phyloP scores from a whole-genome alignment of 2,797 vertebrate genomes.

The Sebastes hubbsi region DNA sequence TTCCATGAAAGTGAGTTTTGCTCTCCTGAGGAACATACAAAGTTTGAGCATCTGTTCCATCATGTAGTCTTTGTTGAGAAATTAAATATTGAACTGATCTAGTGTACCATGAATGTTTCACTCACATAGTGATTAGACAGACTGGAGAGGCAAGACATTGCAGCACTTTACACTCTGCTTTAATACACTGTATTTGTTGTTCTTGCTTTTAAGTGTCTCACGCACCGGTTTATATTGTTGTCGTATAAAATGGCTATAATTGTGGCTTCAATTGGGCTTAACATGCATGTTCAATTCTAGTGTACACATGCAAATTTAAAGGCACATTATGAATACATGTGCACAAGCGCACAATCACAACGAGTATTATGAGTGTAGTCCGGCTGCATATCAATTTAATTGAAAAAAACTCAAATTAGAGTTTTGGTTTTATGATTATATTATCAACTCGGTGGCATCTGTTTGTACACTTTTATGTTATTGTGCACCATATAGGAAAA shows the following conservation, averaged over 20 bases:
- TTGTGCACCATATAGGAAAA: constrained; percentile 36
- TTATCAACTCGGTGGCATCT: constrained; percentile 47
- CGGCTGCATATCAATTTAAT: constrained; percentile 54
- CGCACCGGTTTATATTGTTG: constrained; percentile 48
- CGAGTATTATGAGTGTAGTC: constrained; percentile 42
- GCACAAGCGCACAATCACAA: constrained; percentile 50
- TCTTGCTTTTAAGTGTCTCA: constrained; percentile 64
- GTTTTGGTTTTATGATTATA: constrained; percentile 63
- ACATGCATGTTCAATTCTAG: constrained; percentile 52
- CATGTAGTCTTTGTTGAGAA: constrained; percentile 83
- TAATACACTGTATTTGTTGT: constrained; percentile 66
- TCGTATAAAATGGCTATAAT: constrained; percentile 50
- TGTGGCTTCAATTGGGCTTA: constrained; percentile 60
- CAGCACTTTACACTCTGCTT: constrained; percentile 68
- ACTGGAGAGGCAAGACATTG: constrained; percentile 72
- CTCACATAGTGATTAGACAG: constrained; percentile 80
- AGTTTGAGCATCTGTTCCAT: constrained; percentile 83
- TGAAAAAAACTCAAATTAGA: constrained; percentile 44
- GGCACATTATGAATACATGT: constrained; percentile 18
- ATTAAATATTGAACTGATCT: constrained; percentile 84
- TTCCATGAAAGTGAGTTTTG: constrained; percentile 70
- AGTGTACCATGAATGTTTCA: constrained; percentile 84
- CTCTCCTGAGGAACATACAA: constrained; percentile 78
- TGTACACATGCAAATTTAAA: constrained; percentile 35
- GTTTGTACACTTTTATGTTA: constrained; percentile 51